Percentiles rank a stretch among this genome's conserved stretches.
Conservation (phyloP, 2,113 vertebrate genomes). For the Prochilodus magdalenae region DNA sequence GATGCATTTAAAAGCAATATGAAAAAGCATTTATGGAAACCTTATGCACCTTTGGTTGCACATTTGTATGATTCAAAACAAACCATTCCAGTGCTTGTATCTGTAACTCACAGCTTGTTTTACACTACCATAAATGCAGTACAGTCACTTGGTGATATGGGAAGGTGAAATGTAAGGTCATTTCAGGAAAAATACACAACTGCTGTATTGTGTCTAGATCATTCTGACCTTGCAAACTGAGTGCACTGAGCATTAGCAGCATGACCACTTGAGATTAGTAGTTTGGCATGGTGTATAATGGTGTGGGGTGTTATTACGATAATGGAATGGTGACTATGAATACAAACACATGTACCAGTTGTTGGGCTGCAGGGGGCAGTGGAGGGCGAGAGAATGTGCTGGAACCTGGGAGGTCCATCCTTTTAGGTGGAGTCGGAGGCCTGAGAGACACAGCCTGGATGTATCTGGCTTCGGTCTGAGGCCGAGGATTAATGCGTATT, state of each 20-base stretch:
- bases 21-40: background rate
- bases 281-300: slow-evolving; percentile 13
- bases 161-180: background rate
- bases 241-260: background rate
- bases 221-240: background rate
- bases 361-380: slow-evolving; percentile 51
- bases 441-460: slow-evolving; percentile 39
- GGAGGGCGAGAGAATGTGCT: slow-evolving; percentile 33
- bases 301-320: slow-evolving; percentile 9
- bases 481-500: slow-evolving; percentile 61
- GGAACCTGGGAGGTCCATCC: slow-evolving; percentile 26
- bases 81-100: background rate
- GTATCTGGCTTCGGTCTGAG: slow-evolving; percentile 27
- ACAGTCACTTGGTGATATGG: background rate
- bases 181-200: background rate
- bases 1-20: background rate
- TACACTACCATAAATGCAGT: background rate
- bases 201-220: background rate
- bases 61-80: no score
- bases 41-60: no score
- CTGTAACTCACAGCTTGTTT: background rate
- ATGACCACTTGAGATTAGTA: background rate
- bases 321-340: slow-evolving; percentile 25
- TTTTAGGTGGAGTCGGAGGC: slow-evolving; percentile 39
- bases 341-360: slow-evolving; percentile 49